Base-by-base conservation (phyloP, 2,113 vertebrate genomes). In the Oreochromis tanganicae region DNA sequence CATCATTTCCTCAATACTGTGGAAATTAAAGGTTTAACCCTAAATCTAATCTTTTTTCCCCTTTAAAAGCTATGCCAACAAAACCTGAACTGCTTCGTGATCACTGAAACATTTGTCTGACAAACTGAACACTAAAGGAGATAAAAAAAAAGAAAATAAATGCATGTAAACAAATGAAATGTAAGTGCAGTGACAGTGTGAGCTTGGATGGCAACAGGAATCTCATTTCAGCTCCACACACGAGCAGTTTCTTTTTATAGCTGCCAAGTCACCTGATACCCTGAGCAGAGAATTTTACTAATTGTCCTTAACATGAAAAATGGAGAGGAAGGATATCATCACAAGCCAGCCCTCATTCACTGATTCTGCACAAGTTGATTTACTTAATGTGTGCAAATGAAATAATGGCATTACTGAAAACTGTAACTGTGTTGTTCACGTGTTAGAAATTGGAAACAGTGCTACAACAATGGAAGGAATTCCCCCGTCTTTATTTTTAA, bases 231-330 rank as follows among this genome's bases (percentile, higher is more conserved):
- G 43, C 82, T 89, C 82, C 43, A 83, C n/a, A 2, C 84, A 8
- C 63, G 80, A 88, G 84, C 85, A 29, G 82, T 24, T 89, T 92
- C 87, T 92, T 93, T 95, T 94, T 92, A 94, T 88, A 85, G 88
- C 88, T 19, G 38, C 29, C 79, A 57, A 36, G 82, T 91, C 82
- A 12, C 57, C 85, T 59, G 88, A 41, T 71, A 79, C 48, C 38
- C 14, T 16, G 68, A 81, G 46, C 81, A 7, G 19, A 88, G 82
- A 43, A 66, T 48, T 55, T 56, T 56, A 83, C 85, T 94, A 95
- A 95, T 96, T 95, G 90, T 85, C 82, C 57, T 55, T 36, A 89
- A 92, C 86, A 41, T 85, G 78, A 91, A 91, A 83, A 91, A 91
- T 63, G 27, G 80, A 89, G 82, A 48, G 80, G 89, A 75, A 50